A percentile compares a stretch with the other conserved stretches of the same genome.
These are phyloP conservation scores for Panthera uncia DNA, from an alignment of 2,113 vertebrate species.

Conservation along the genomic window DNA sequence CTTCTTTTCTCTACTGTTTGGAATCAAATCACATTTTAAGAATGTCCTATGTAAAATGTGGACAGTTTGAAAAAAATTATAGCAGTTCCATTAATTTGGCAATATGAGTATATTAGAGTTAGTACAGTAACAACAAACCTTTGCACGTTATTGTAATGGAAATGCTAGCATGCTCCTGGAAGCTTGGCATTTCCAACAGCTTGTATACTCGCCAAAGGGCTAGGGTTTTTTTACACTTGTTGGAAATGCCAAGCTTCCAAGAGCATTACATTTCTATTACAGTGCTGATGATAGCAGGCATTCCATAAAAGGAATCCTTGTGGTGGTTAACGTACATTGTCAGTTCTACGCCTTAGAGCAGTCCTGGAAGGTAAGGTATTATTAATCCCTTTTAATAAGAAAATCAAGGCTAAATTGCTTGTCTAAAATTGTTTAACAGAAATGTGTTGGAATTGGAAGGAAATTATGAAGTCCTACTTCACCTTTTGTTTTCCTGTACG, in stretches of 20 bases:
- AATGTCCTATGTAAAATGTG: conserved; percentile 1
- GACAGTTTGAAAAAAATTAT: neutral
- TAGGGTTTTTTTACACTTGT: neutral
- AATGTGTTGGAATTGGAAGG: neutral
- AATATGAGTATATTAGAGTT: neutral
- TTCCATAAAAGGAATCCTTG: neutral
- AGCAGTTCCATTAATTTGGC: conserved; percentile 19
- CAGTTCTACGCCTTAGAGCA: neutral
- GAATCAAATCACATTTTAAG: conserved; percentile 34
- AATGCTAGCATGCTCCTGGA: neutral
- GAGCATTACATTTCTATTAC: conserved; percentile 5
- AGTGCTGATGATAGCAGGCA: neutral
- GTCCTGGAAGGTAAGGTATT: neutral
- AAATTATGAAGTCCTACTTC: neutral
- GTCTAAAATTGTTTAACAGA: neutral
- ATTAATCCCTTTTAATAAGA: neutral
- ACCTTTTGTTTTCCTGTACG: neutral
- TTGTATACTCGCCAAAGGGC: neutral
- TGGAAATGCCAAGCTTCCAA: conserved; percentile 15
- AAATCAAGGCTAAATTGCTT: neutral
- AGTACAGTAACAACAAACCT: neutral
- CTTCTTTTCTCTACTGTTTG: neutral
- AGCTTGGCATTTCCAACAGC: conserved; percentile 31
- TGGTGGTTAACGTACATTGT: neutral
- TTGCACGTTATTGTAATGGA: neutral